phyloP scores from a whole-genome alignment of 2,113 vertebrate species.

The Egretta garzetta region DNA sequence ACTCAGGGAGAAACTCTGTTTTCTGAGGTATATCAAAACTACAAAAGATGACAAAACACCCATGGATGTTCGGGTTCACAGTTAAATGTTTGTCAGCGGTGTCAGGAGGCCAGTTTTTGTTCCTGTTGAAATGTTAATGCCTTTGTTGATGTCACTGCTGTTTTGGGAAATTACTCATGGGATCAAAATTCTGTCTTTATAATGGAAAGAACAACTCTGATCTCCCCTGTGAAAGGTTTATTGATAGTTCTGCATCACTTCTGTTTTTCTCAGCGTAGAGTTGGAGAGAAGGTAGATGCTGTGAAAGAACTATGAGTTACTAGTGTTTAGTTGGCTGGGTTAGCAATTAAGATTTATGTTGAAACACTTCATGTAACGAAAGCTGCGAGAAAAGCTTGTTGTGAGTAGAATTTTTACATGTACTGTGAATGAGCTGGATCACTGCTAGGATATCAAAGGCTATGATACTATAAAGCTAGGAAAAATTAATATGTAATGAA shows the following conservation, averaged over 20 bases:
- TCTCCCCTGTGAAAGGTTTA: not conserved
- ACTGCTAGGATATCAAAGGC: no score
- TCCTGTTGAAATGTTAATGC: conserved; percentile 73
- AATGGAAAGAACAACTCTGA: conserved; percentile 23
- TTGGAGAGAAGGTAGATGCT: not conserved
- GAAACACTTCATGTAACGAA: not conserved
- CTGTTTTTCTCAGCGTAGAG: not conserved
- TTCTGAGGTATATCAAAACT: not conserved
- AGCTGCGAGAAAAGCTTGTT: not conserved
- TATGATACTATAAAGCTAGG: not conserved
- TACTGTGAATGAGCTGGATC: not conserved
- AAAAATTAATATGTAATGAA: not conserved
- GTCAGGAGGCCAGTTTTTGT: conserved; percentile 40
- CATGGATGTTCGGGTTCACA: not conserved
- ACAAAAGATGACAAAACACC: not conserved
- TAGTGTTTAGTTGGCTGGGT: not conserved
- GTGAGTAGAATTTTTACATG: not conserved
- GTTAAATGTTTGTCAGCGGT: not conserved
- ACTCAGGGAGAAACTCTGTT: no score
- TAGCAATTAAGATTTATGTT: not conserved
- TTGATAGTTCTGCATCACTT: not conserved
- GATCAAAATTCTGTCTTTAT: conserved; percentile 6
- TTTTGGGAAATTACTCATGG: conserved; percentile 66
- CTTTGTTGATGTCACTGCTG: conserved; percentile 50
- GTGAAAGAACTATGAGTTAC: not conserved